Percentiles rank a stretch among this genome's conserved stretches.
Evolutionary conservation across 2,113 vertebrate genomes (phyloP).

Genomic region (Psilopsiagon aurifrons): DNA sequence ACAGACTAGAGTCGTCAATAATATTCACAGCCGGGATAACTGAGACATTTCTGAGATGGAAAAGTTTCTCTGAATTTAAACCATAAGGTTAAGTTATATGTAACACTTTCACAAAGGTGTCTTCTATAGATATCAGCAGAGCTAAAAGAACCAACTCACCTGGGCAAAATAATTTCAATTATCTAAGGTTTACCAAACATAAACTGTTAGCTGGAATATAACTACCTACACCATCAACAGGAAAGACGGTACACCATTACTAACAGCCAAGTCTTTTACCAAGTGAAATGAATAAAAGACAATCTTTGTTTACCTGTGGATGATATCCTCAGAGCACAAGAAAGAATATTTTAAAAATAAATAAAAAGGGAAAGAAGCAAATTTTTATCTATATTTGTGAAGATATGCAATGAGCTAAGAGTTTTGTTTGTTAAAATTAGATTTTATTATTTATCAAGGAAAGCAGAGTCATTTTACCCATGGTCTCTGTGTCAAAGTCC

Average conservation of each 20-base stretch:
- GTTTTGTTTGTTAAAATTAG: neutral
- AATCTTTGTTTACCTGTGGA: neutral
- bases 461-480: neutral
- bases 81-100: neutral
- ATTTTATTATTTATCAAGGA: neutral
- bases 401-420: neutral
- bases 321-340: neutral
- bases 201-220: neutral
- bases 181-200: neutral
- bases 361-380: neutral
- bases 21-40: neutral
- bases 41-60: neutral
- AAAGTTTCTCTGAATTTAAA: neutral
- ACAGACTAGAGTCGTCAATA: neutral
- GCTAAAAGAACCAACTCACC: neutral
- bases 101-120: neutral
- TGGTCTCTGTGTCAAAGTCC: neutral
- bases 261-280: neutral
- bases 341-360: neutral
- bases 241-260: neutral
- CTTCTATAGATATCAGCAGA: neutral
- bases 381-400: neutral
- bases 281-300: neutral
- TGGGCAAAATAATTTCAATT: neutral
- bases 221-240: neutral